Percentiles rank a stretch among this genome's conserved stretches.
These are phyloP conservation scores for Conomelus anceps DNA, from an alignment of 2,888 invertebrate genomes.

Conservation along the genomic window DNA sequence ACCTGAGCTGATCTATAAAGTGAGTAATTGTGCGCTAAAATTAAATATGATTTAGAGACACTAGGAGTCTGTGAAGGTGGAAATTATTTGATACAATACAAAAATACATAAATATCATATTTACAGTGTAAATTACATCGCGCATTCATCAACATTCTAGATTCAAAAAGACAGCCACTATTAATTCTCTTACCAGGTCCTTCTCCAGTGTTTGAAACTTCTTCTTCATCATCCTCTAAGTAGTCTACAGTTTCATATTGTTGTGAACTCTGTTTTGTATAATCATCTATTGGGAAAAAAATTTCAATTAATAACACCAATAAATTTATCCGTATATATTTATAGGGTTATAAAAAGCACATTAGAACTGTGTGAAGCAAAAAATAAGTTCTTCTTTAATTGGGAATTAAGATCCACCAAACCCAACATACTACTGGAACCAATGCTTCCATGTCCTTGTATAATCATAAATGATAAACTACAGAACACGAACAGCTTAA, in stretches of 20 bases:
- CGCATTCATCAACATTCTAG: not conserved
- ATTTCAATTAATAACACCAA: no score
- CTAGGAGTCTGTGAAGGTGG: not conserved
- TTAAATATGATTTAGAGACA: not conserved
- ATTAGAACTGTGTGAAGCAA: no score
- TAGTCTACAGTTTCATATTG: conserved; percentile 33
- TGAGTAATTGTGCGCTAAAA: not conserved
- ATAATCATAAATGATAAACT: no score
- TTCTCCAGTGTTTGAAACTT: conserved; percentile 30
- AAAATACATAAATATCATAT: not conserved
- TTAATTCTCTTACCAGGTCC: conserved; percentile 30
- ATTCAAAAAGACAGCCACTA: no score
- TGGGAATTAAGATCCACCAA: no score
- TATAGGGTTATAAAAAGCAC: no score
- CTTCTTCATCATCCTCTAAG: conserved; percentile 33
- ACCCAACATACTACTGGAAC: no score
- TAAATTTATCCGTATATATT: no score
- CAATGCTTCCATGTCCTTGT: no score
- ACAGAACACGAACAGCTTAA: no score
- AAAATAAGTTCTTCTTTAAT: no score
- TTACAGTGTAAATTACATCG: not conserved
- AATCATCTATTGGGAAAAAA: conserved; percentile 29
- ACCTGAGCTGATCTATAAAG: not conserved
- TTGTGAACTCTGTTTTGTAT: conserved; percentile 30
- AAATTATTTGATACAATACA: not conserved